Percentiles rank a stretch among this genome's conserved stretches.
Evolutionary conservation across 2,113 vertebrate genomes (phyloP).

Genomic region (Odobenus rosmarus): DNA sequence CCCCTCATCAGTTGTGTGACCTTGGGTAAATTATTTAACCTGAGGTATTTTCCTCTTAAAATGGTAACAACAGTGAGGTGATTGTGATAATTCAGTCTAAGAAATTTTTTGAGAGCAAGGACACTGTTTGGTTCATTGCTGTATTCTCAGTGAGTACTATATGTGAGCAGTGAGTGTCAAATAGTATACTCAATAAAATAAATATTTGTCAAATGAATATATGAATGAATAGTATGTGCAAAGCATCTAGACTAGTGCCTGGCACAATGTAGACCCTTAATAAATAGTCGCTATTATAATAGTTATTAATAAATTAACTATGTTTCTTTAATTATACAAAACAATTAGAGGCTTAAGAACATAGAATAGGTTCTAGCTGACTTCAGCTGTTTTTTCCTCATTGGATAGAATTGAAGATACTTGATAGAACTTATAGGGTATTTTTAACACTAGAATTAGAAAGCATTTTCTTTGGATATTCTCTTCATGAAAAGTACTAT

Average conservation of each 20-base stretch:
- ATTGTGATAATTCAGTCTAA: slow-evolving; percentile 41
- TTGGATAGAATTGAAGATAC: slow-evolving; percentile 38
- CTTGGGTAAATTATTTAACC: slow-evolving; percentile 26
- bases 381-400: background rate
- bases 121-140: background rate
- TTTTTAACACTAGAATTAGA: slow-evolving; percentile 52
- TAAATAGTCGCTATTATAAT: background rate
- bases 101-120: background rate
- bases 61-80: background rate
- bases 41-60: background rate
- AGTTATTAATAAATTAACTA: slow-evolving; percentile 14
- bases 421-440: background rate
- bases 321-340: slow-evolving; percentile 24
- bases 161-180: background rate
- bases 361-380: background rate
- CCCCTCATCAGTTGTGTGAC: background rate
- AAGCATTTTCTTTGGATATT: slow-evolving; percentile 62
- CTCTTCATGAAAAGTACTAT: slow-evolving; percentile 66
- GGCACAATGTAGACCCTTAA: background rate
- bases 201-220: background rate
- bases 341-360: background rate
- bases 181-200: background rate
- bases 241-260: background rate
- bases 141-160: background rate
- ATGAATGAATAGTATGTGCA: background rate